phyloP scores from a whole-genome alignment of 2,888 invertebrate genomes.

The Polyploca ridens region DNA sequence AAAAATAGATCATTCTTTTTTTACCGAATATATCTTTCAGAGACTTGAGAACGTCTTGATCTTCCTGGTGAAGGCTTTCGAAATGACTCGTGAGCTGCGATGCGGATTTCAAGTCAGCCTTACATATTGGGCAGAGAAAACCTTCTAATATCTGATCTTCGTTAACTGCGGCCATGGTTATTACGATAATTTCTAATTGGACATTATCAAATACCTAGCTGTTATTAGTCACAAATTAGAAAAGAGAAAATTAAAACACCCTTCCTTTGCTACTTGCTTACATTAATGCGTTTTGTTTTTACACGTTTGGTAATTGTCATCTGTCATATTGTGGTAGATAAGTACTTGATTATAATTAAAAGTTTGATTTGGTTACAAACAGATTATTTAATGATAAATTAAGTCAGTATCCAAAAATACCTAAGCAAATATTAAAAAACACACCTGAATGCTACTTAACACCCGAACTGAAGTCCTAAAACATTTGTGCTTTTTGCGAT shows the following conservation, averaged over 20 bases:
- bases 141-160: slow-evolving; percentile 92
- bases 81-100: slow-evolving; percentile 94
- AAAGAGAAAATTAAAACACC: not conserved
- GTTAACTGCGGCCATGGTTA: slow-evolving; percentile 70
- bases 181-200: slow-evolving; percentile 27
- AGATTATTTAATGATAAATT: no score
- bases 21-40: slow-evolving; percentile 94
- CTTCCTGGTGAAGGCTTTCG: slow-evolving; percentile 94
- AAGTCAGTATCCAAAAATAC: no score
- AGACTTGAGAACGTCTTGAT: slow-evolving; percentile 92
- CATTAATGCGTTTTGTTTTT: not conserved
- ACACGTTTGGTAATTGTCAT: not conserved
- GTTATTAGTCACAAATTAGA: not conserved
- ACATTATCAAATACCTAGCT: no score
- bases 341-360: no score
- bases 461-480: no score
- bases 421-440: no score
- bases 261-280: not conserved
- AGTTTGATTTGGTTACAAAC: no score
- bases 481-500: no score
- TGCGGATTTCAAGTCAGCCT: slow-evolving; percentile 94
- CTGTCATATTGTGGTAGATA: not conserved
- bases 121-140: slow-evolving; percentile 97
- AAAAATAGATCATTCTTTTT: slow-evolving; percentile 88
- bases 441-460: no score